Evolutionary conservation across 2,113 vertebrate species (phyloP).

Genomic region (Gopherus flavomarginatus): DNA sequence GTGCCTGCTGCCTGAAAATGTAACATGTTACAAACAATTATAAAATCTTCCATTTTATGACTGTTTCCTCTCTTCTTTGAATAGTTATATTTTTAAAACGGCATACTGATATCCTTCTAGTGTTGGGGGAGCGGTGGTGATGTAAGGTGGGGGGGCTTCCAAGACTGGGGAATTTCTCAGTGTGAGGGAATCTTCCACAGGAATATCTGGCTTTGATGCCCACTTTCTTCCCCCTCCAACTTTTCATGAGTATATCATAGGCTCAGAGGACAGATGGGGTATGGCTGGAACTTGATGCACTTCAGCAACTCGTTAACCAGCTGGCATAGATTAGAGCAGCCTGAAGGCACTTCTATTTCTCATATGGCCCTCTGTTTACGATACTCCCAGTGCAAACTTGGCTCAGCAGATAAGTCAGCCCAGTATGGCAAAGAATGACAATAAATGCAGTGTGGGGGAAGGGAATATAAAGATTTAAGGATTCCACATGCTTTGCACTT

Average conservation of each 20-base stretch:
- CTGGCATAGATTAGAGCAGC: neutral
- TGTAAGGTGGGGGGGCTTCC: neutral
- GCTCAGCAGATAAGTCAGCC: neutral
- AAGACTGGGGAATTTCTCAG: neutral
- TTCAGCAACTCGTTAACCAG: neutral
- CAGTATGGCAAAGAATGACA: neutral
- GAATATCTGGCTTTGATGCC: neutral
- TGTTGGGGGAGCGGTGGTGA: neutral
- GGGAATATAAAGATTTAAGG: neutral
- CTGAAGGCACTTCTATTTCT: neutral
- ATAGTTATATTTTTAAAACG: slow-evolving; percentile 40
- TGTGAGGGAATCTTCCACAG: neutral
- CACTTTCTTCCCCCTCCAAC: neutral
- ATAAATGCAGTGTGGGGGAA: neutral
- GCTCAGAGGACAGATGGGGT: neutral
- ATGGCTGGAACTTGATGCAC: neutral
- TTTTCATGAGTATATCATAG: neutral
- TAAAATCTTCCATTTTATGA: neutral
- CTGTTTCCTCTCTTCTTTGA: neutral
- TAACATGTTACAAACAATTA: neutral
- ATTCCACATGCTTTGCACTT: neutral
- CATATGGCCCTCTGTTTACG: neutral
- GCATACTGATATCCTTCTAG: slow-evolving; percentile 20
- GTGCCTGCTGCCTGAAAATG: neutral
- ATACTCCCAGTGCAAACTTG: neutral